Percentiles rank a stretch among this genome's conserved stretches.
These are phyloP conservation scores for Euzetes globulus DNA, from an alignment of 2,888 invertebrate species.

Conservation along the genomic window DNA sequence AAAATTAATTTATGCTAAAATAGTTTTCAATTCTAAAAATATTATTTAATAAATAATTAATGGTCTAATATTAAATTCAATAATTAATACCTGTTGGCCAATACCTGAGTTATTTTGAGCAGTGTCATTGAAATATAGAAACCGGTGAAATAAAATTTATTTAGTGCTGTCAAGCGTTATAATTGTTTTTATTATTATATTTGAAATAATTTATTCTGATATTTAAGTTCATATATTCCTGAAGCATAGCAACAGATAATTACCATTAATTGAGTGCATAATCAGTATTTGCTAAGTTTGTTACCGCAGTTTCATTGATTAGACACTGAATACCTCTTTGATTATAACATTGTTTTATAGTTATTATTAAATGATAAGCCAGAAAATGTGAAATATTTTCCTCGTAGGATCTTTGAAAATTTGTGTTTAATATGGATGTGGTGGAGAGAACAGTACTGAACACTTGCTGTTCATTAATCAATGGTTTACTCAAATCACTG, in stretches of 20 bases:
- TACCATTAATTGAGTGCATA: not conserved
- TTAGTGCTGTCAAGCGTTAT: not conserved
- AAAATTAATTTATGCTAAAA: too few species aligned
- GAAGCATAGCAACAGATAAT: slow-evolving; percentile 23
- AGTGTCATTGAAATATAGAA: too few species aligned
- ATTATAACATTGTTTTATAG: not conserved
- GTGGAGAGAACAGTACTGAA: slow-evolving; percentile 17
- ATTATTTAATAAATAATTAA: too few species aligned
- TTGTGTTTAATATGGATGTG: not conserved
- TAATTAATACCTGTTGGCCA: too few species aligned
- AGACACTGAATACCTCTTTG: slow-evolving; percentile 8
- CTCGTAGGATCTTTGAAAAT: not conserved
- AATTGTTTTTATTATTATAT: not conserved
- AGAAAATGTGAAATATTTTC: not conserved
- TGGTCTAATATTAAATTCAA: too few species aligned
- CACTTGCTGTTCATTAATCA: slow-evolving; percentile 27
- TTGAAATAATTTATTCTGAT: not conserved
- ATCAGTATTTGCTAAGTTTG: not conserved
- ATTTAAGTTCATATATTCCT: not conserved
- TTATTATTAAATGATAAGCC: not conserved
- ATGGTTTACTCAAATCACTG: slow-evolving; percentile 24
- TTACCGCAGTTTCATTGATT: slow-evolving; percentile 10
- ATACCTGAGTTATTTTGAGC: too few species aligned
- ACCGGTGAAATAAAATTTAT: not conserved
- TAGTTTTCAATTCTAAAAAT: too few species aligned